Evolutionary conservation across 2,113 vertebrate genomes (phyloP).

Genomic region (Symphodus melops): DNA sequence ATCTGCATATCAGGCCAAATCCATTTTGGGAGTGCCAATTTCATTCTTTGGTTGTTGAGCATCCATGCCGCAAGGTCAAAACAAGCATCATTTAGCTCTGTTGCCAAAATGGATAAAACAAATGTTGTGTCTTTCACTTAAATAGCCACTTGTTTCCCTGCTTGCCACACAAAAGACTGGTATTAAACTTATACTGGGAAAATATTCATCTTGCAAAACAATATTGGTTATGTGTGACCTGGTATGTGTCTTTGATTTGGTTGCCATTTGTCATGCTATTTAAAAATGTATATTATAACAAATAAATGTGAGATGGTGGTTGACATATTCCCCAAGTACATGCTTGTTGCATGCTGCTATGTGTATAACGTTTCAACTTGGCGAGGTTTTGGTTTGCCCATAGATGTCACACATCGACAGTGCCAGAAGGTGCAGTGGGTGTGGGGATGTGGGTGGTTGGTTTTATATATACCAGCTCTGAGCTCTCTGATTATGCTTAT

Average conservation of each 20-base stretch:
- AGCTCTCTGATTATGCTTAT: slow-evolving; percentile 73
- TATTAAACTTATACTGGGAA: slow-evolving; percentile 35
- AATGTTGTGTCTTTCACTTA: slow-evolving; percentile 61
- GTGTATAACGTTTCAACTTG: slow-evolving; percentile 33
- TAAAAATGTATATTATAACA: slow-evolving; percentile 36
- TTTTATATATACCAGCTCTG: slow-evolving; percentile 73
- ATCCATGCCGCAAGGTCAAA: slow-evolving; percentile 75
- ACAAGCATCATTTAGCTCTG: slow-evolving; percentile 55
- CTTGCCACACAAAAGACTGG: slow-evolving; percentile 46
- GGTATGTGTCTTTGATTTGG: slow-evolving; percentile 20
- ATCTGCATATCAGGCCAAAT: slow-evolving; percentile 73
- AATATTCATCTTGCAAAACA: slow-evolving; percentile 40
- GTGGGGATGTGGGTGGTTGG: slow-evolving; percentile 75
- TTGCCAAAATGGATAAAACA: slow-evolving; percentile 58
- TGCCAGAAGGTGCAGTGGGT: slow-evolving; percentile 75
- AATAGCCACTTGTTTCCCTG: slow-evolving; percentile 53
- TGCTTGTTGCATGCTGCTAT: slow-evolving; percentile 26
- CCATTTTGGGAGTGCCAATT: slow-evolving; percentile 74
- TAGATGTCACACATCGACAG: slow-evolving; percentile 66
- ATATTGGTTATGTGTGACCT: neutral
- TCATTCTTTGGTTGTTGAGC: slow-evolving; percentile 74
- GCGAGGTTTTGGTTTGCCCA: slow-evolving; percentile 58
- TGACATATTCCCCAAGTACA: slow-evolving; percentile 21
- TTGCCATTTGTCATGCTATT: slow-evolving; percentile 27
- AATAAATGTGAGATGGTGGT: slow-evolving; percentile 34